Evolutionary conservation across 2,888 invertebrate species (phyloP), one percentile per base, ranked within the genome.

Genomic region (Xanthorhoe designata): DNA sequence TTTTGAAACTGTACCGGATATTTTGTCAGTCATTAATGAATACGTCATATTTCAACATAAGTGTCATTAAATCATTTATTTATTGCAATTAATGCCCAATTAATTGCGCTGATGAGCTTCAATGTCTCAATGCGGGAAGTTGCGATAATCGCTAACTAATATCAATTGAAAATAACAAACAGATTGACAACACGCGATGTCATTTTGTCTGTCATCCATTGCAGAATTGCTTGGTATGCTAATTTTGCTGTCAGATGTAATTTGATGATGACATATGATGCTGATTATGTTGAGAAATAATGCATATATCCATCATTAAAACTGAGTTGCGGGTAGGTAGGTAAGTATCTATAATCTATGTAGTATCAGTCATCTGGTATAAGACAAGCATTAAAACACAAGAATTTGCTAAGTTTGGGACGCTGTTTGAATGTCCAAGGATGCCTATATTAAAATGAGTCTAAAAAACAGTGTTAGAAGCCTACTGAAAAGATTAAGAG

Each of bases 181-280:
- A 50, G 19, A 45, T 61, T 8, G 18, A 24, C 45, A 55, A 35
- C 71, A 71, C 60, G 68, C 68, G 18, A 67, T 32, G 60, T 67
- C 66, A 54, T 64, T 68, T 68, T 68, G 61, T 66, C 38, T 42
- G 57, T 71, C 62, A 69, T 47, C 32, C 18, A 47, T 42, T 52
- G 61, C 15, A 59, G 51, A 58, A 63, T 61, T 42, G 58, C 45
- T 55, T 62, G n/a, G 47, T 54, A 65, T 63, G 59, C 55, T 54
- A 55, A 64, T 62, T 54, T 66, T 49, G 10, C 17, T 61, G 53
- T 61, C 57, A 9, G n/a, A 5, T 15, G 17, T 29, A 29, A 49
- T 42, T 60, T 3, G 29, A 55, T 65, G 51, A 59, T 35, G 47
- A 49, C 57, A 57, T 32, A 49, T 54, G 49, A 54, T 55, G 38